Evolutionary conservation across 2,797 vertebrate species (phyloP), one percentile per base, ranked within the genome.

Genomic region (Phrynocephalus vlangalii): DNA sequence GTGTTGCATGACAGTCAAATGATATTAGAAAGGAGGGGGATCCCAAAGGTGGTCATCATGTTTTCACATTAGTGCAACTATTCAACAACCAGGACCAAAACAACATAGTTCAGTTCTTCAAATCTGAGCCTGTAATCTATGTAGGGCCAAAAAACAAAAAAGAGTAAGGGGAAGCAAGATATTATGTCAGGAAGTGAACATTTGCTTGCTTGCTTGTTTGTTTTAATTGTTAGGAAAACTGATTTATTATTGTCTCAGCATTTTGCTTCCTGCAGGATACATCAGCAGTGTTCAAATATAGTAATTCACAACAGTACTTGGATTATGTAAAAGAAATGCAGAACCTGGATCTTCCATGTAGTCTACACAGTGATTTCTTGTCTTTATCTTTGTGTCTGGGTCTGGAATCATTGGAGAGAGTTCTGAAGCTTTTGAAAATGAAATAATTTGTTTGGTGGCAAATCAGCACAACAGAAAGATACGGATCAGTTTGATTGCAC

Each of bases 261-360:
- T 88, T 90, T 89, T 50, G 73, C 77, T 91, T 90, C 75, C 76
- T 89, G 83, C 50, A 90, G 86, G 83, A 30, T 89, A 85, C 80
- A 90, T 72, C 89, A 33, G 24, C 0, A 63, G 71, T 89, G 70
- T 85, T 77, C 91, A 85, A 90, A 87, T 84, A 48, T 56, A 13
- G 52, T 56, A 11, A 56, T 60, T 2, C 26, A 56, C 52, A 30
- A 26, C 56, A 63, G 3, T 44, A 73, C 16, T 30, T 71, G 71
- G 71, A 20, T 73, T 38, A 75, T 22, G 5, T 18, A 7, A 24
- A 44, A 63, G 4, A 10, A 38, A 9, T 84, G 72, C 33, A 60
- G 30, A 79, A 44, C 13, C 26, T 48, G 7, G 5, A 30, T 66
- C 16, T 75, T 18, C 24, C 63, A 24, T n/a, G 22, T 33, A 56